Conservation (phyloP, 2,113 vertebrate species). For the Mixornis gularis region DNA sequence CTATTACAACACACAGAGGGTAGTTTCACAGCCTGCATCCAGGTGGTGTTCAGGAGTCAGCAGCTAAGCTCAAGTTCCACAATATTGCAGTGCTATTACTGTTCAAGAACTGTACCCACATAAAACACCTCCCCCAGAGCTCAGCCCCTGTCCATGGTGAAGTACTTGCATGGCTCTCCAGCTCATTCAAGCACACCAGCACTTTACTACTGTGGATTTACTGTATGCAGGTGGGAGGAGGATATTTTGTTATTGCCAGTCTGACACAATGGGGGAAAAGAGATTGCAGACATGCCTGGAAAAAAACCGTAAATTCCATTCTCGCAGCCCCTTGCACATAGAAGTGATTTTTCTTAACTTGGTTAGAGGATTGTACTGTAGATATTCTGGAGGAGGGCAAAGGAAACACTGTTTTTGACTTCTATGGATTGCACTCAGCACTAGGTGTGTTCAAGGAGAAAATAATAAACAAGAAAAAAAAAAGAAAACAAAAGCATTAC, state of each 20-base stretch:
- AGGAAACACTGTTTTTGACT: constrained; percentile 49
- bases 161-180: constrained; percentile 23
- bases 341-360: constrained; percentile 37
- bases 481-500: neutral
- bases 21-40: neutral
- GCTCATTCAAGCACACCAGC: constrained; percentile 61
- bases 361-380: constrained; percentile 48
- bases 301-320: constrained; percentile 27
- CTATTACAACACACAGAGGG: neutral
- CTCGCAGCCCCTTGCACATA: constrained; percentile 41
- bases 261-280: neutral
- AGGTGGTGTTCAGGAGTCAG: neutral
- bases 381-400: constrained; percentile 40
- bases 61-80: constrained; percentile 7
- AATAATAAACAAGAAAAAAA: neutral
- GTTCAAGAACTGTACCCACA: neutral
- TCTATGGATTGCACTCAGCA: constrained; percentile 62
- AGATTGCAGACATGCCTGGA: neutral
- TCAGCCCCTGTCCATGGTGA: neutral
- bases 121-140: neutral
- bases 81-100: constrained; percentile 27
- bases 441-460: constrained; percentile 19
- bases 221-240: constrained; percentile 43
- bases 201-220: constrained; percentile 58
- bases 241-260: constrained; percentile 37